These are phyloP conservation scores for Gonatopus flavifemur DNA, from an alignment of 1,140 invertebrate genomes.

Conservation along the genomic window DNA sequence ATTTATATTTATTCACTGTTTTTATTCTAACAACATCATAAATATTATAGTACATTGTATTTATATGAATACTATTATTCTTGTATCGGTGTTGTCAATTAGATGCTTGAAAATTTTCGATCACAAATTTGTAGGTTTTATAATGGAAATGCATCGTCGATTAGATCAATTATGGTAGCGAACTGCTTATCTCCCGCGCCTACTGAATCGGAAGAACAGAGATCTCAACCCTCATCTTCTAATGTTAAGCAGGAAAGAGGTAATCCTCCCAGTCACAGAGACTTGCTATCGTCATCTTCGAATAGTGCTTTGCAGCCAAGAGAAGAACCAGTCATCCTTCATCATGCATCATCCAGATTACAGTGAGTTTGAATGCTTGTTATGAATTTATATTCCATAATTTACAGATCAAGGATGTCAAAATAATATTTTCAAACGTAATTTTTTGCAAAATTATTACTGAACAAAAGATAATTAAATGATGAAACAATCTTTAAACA, in stretches of 20 bases:
- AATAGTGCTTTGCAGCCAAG: constrained; percentile 27
- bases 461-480: no score
- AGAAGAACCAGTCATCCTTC: constrained; percentile 50
- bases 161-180: constrained; percentile 75
- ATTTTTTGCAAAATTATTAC: no score
- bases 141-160: constrained; percentile 80
- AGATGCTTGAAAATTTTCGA: not conserved
- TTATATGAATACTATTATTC: not conserved
- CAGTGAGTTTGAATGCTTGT: constrained; percentile 50
- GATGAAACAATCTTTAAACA: no score
- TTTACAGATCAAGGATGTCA: no score
- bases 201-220: constrained; percentile 36
- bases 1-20: no score
- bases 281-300: constrained; percentile 44
- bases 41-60: not conserved
- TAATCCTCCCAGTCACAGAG: constrained; percentile 61
- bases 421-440: no score
- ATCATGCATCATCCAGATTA: constrained; percentile 53
- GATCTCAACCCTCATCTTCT: constrained; percentile 38
- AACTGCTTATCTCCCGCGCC: constrained; percentile 62
- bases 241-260: constrained; percentile 51
- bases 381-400: no score
- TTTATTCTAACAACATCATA: not conserved
- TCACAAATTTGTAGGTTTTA: constrained; percentile 72
- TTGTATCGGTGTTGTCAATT: not conserved